Conservation (phyloP, 2,888 invertebrate genomes). For the Diogma glabrata region DNA sequence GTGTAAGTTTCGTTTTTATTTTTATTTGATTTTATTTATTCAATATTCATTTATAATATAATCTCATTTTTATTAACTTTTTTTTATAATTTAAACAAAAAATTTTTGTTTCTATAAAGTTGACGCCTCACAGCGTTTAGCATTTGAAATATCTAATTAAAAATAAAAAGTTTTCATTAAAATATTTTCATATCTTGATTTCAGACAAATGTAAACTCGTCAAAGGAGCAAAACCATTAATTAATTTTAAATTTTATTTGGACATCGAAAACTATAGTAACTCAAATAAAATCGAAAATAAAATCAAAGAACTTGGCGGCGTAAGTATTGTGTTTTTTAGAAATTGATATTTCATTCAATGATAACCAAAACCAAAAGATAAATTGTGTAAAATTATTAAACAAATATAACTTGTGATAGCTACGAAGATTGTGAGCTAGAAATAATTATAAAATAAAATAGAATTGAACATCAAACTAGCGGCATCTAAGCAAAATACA, state of each 20-base stretch:
- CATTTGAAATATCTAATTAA: not conserved
- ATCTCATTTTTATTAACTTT: not conserved
- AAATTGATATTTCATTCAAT: no score
- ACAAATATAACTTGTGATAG: no score
- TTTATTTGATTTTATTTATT: not conserved
- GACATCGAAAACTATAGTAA: constrained; percentile 60
- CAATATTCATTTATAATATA: not conserved
- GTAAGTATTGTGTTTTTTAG: no score
- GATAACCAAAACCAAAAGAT: no score
- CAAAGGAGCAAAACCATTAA: constrained; percentile 45
- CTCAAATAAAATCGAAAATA: constrained; percentile 51
- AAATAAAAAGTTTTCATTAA: not conserved
- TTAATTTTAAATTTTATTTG: constrained; percentile 61
- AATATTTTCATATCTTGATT: constrained; percentile 9
- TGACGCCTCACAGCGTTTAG: not conserved
- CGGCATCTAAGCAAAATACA: no score
- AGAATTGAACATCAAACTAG: no score
- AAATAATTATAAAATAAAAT: no score
- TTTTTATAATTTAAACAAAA: not conserved
- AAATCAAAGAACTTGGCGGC: constrained; percentile 60
- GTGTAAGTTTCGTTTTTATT: constrained; percentile 4
- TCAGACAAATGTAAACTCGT: constrained; percentile 27
- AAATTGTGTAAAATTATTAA: no score
- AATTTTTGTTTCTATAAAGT: not conserved
- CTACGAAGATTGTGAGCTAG: no score